phyloP scores from a whole-genome alignment of 2,888 invertebrate genomes.

The Macrosiphum euphorbiae region DNA sequence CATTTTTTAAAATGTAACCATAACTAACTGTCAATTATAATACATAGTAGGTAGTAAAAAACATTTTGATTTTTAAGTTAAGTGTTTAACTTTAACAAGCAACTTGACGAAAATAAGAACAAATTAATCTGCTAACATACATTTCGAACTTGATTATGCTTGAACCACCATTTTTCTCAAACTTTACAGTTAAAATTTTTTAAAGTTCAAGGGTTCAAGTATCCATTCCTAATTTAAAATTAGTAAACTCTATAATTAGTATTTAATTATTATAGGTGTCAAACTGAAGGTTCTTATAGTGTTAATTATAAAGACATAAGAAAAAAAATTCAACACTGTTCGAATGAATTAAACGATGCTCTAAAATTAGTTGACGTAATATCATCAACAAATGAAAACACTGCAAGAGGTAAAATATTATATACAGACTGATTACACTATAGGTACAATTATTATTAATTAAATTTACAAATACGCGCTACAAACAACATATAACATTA shows the following conservation, averaged over 20 bases:
- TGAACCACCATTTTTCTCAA: neutral
- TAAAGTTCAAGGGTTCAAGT: neutral
- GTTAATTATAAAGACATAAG: neutral
- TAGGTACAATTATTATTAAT: neutral
- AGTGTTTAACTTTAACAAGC: neutral
- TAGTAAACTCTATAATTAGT: neutral
- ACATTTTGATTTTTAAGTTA: neutral
- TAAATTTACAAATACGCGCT: neutral
- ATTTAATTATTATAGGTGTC: conserved; percentile 25
- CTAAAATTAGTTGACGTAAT: conserved; percentile 4
- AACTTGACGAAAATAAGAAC: neutral
- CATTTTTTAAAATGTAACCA: neutral
- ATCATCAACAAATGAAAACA: neutral
- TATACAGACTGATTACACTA: neutral
- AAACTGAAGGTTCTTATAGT: neutral
- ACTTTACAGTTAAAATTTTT: neutral
- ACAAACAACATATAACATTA: neutral
- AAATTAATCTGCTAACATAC: neutral
- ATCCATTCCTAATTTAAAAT: neutral
- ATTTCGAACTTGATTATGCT: neutral
- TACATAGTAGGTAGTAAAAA: neutral
- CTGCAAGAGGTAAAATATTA: neutral
- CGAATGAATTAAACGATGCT: conserved; percentile 49
- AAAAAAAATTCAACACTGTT: conserved; percentile 49
- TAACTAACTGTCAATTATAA: neutral